phyloP scores from a whole-genome alignment of 1,140 invertebrate genomes.

The Cherax quadricarinatus region DNA sequence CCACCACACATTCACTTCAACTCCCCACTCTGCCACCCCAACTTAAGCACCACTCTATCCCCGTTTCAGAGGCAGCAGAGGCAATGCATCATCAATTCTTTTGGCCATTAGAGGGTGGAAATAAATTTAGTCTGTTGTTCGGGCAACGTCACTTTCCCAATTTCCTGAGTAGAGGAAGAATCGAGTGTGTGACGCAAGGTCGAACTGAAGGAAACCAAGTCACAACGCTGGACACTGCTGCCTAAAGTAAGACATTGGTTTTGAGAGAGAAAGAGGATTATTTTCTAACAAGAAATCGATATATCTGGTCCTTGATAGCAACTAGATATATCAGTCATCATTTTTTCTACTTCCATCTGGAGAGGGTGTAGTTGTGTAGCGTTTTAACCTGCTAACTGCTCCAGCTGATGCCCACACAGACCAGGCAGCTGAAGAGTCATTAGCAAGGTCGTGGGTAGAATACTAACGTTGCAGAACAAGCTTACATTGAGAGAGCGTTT shows the following conservation, averaged over 20 bases:
- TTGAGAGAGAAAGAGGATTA: background rate
- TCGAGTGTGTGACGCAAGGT: slow-evolving; percentile 27
- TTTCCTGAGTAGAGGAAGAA: slow-evolving; percentile 24
- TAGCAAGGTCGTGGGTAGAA: background rate
- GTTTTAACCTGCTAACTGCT: slow-evolving; percentile 14
- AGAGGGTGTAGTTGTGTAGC: background rate
- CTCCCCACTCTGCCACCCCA: background rate
- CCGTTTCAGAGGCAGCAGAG: slow-evolving; percentile 8
- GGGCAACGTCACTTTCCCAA: slow-evolving; percentile 26
- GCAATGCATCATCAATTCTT: slow-evolving; percentile 67
- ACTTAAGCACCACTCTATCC: slow-evolving; percentile 18
- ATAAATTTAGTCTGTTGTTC: slow-evolving; percentile 59
- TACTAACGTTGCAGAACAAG: too few relatives aligned
- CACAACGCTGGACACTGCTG: background rate
- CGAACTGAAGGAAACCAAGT: slow-evolving; percentile 22
- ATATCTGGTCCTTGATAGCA: background rate
- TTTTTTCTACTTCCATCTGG: background rate
- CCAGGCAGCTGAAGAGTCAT: background rate
- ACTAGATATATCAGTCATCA: background rate
- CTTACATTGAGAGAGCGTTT: too few relatives aligned
- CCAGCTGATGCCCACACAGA: background rate
- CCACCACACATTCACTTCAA: background rate
- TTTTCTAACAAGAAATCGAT: too few relatives aligned
- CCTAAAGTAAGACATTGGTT: background rate
- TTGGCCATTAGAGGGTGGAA: slow-evolving; percentile 56